Percentiles rank a stretch among this genome's conserved stretches.
phyloP scores from a whole-genome alignment of 2,113 vertebrate species.

The Salvelinus alpinus region DNA sequence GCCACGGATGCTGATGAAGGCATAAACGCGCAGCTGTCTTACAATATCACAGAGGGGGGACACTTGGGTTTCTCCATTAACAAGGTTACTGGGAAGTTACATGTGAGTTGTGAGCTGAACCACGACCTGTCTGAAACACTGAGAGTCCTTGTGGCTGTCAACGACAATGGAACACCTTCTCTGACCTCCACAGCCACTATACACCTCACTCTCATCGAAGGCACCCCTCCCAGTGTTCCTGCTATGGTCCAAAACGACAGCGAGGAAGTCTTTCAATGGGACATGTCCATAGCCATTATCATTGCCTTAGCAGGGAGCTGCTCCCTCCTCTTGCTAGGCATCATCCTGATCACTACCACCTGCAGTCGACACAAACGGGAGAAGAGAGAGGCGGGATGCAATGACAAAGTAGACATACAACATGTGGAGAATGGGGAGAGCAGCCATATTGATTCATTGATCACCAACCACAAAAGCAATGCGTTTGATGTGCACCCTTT shows the following conservation, averaged over 20 bases:
- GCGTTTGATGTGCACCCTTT: constrained; percentile 85
- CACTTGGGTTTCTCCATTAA: constrained; percentile 85
- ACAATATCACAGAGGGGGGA: constrained; percentile 79
- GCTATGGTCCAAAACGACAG: constrained; percentile 69
- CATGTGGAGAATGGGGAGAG: constrained; percentile 79
- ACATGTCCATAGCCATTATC: constrained; percentile 82
- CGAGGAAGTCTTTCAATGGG: constrained; percentile 80
- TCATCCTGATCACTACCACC: constrained; percentile 91
- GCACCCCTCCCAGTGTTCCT: constrained; percentile 73
- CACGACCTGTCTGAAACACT: constrained; percentile 82
- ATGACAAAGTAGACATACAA: constrained; percentile 67
- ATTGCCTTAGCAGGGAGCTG: constrained; percentile 90
- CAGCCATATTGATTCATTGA: constrained; percentile 75
- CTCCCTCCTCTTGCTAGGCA: constrained; percentile 89
- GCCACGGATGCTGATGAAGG: constrained; percentile 89
- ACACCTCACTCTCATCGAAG: constrained; percentile 82
- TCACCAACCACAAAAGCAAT: constrained; percentile 74
- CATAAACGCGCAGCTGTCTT: constrained; percentile 84
- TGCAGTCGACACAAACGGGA: constrained; percentile 87
- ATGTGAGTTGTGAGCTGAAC: constrained; percentile 81
- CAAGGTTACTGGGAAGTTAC: constrained; percentile 84
- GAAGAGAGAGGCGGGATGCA: constrained; percentile 65
- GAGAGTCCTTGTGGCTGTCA: constrained; percentile 79
- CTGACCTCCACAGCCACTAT: constrained; percentile 83
- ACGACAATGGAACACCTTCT: constrained; percentile 85